Percentiles rank a stretch among this genome's conserved stretches.
phyloP scores from a whole-genome alignment of 1,140 invertebrate genomes.

The Cherax quadricarinatus region DNA sequence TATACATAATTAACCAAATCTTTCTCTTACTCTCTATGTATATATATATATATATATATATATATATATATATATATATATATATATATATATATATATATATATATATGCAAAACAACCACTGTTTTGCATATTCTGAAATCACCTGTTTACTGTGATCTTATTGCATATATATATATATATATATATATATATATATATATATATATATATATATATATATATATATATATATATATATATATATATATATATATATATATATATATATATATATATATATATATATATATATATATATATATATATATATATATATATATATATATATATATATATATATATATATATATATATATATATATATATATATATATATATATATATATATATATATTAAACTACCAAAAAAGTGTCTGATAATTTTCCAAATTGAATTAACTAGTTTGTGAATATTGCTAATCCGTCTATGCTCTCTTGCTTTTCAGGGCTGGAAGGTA shows the following conservation, averaged over 20 bases:
- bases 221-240: constrained; percentile 24
- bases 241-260: neutral
- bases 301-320: constrained; percentile 39
- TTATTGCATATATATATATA: constrained; percentile 37
- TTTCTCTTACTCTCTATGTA: neutral
- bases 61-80: constrained; percentile 5
- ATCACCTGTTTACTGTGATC: too few relatives aligned
- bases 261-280: constrained; percentile 31
- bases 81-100: too few relatives aligned
- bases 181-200: constrained; percentile 36
- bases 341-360: constrained; percentile 35
- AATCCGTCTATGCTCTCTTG: neutral
- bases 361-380: constrained; percentile 26
- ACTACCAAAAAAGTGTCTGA: constrained; percentile 2
- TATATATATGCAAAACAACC: too few relatives aligned
- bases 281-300: constrained; percentile 45
- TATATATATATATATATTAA: constrained; percentile 15
- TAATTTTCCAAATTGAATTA: too few relatives aligned
- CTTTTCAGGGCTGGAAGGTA: constrained; percentile 39
- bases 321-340: constrained; percentile 27
- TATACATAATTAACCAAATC: too few relatives aligned
- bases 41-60: constrained; percentile 35
- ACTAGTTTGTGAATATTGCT: neutral
- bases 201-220: constrained; percentile 35
- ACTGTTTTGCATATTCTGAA: too few relatives aligned